phyloP scores from a whole-genome alignment of 2,888 invertebrate species.

The Yponomeuta sedellus region DNA sequence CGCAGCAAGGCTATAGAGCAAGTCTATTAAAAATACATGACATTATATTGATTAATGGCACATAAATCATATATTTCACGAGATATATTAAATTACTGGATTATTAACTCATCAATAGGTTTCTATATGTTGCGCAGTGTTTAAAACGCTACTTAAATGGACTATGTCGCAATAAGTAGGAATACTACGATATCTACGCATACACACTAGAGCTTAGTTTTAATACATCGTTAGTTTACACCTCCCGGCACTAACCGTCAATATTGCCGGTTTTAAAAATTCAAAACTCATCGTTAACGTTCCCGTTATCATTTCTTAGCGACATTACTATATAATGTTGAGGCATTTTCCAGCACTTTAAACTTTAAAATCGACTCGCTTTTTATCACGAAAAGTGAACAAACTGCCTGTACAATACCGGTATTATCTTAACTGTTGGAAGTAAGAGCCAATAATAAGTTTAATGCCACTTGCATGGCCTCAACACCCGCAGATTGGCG shows the following conservation, averaged over 20 bases:
- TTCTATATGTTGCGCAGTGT: neutral
- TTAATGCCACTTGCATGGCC: conserved; percentile 47
- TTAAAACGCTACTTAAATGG: neutral
- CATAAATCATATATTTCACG: neutral
- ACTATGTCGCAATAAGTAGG: neutral
- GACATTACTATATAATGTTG: conserved; percentile 44
- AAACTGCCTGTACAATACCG: conserved; percentile 61
- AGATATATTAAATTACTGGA: neutral
- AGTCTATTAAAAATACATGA: neutral
- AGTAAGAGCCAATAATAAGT: conserved; percentile 68
- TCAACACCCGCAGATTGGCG: conserved; percentile 46
- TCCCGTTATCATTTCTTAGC: conserved; percentile 47
- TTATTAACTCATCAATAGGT: neutral
- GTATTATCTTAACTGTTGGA: conserved; percentile 62
- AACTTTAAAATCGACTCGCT: conserved; percentile 54
- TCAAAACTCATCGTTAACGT: conserved; percentile 32
- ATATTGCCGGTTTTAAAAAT: conserved; percentile 45
- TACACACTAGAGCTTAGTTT: conserved; percentile 7
- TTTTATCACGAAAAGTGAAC: conserved; percentile 63
- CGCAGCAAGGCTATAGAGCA: neutral
- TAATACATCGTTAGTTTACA: conserved; percentile 37
- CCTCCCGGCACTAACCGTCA: conserved; percentile 33
- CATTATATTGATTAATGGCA: neutral
- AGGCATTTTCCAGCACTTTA: conserved; percentile 58
- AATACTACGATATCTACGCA: neutral